Evolutionary conservation across 2,797 vertebrate genomes (phyloP).

Genomic region (Nyctibius grandis): DNA sequence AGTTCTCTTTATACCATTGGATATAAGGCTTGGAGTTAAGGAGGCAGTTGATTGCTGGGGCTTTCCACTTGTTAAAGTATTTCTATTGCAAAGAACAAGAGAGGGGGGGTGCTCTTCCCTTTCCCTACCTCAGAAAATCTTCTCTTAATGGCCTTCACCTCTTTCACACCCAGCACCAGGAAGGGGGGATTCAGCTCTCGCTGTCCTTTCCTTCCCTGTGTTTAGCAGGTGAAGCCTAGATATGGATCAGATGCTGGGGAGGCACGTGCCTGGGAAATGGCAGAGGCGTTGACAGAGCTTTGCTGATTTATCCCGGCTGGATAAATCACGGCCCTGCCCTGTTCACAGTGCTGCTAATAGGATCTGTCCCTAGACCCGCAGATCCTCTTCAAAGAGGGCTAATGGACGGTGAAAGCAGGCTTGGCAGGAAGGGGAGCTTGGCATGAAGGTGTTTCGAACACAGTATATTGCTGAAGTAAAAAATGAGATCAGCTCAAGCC

Average conservation of each 20-base stretch:
- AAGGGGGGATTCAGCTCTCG: not conserved
- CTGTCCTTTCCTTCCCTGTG: not conserved
- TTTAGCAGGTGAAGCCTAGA: not conserved
- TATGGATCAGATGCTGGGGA: not conserved
- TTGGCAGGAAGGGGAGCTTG: not conserved
- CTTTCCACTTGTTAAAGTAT: not conserved
- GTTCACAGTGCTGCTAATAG: not conserved
- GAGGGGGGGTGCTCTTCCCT: not conserved
- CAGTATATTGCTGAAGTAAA: not conserved
- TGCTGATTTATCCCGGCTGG: not conserved
- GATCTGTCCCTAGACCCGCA: not conserved
- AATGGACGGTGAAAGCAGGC: not conserved
- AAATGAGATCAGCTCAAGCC: not conserved
- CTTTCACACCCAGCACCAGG: not conserved
- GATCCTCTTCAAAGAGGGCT: not conserved
- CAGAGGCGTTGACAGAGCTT: not conserved
- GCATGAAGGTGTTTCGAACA: not conserved
- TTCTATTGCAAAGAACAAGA: not conserved
- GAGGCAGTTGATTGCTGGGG: not conserved
- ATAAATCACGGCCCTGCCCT: not conserved
- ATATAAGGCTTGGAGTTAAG: not conserved
- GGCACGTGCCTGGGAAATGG: not conserved
- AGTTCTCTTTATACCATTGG: not conserved
- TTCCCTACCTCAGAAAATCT: not conserved
- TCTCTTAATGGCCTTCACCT: not conserved